Percentiles rank a stretch among this genome's conserved stretches.
phyloP scores from a whole-genome alignment of 92 coral and sea anemone species.

The Micromussa lordhowensis region DNA sequence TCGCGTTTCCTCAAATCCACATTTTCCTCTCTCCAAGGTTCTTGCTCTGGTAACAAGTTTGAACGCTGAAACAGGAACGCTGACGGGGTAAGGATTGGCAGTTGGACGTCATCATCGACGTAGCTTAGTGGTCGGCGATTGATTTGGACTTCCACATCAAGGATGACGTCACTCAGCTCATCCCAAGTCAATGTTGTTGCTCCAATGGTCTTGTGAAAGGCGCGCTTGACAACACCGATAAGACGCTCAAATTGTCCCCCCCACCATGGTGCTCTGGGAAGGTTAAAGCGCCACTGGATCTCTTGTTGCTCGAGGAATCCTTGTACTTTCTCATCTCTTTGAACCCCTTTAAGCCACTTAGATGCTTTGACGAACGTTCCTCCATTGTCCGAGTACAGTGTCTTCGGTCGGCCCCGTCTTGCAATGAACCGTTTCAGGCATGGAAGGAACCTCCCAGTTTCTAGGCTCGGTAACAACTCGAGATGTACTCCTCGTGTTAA shows the following conservation, averaged over 20 bases:
- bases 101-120: neutral
- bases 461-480: neutral
- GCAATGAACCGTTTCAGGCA: constrained; percentile 18
- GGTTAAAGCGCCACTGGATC: constrained; percentile 6
- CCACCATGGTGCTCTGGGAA: neutral
- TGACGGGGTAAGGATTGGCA: neutral
- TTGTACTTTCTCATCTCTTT: neutral
- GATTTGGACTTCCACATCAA: neutral
- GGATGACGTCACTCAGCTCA: neutral
- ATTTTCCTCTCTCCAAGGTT: neutral
- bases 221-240: neutral
- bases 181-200: neutral
- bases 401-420: constrained; percentile 25
- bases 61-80: constrained; percentile 6
- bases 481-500: too few relatives aligned
- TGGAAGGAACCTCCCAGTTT: constrained; percentile 25
- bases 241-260: neutral
- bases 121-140: neutral
- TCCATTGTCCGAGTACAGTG: constrained; percentile 26
- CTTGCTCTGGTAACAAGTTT: constrained; percentile 3
- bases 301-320: neutral
- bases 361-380: constrained; percentile 7
- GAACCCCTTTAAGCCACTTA: too few relatives aligned
- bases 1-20: constrained; percentile 8
- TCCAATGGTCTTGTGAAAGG: neutral